Percentiles rank a stretch among this genome's conserved stretches.
Conservation (phyloP, 2,888 invertebrate species). For the Macrophya annulata region DNA sequence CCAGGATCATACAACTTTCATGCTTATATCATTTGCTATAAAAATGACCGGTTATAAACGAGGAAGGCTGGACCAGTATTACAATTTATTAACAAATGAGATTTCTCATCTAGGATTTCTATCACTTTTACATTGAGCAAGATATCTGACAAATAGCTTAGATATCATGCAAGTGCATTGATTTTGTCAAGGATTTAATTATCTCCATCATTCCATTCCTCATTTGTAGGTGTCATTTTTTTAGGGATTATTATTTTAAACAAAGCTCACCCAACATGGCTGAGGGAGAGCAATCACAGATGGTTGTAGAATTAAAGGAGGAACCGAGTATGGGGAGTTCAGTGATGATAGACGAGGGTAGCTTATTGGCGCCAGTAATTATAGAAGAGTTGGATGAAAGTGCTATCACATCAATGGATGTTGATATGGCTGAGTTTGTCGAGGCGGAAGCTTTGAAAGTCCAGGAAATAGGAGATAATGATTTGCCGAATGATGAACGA, state of each 20-base stretch:
- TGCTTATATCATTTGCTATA: not conserved
- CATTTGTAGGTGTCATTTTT: not conserved
- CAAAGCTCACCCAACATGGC: slow-evolving; percentile 22
- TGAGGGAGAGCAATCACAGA: not conserved
- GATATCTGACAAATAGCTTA: too few species aligned
- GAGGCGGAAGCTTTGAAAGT: slow-evolving; percentile 74
- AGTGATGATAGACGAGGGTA: slow-evolving; percentile 38
- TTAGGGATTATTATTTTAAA: not conserved
- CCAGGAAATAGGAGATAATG: slow-evolving; percentile 66
- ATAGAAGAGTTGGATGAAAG: slow-evolving; percentile 75
- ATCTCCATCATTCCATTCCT: not conserved
- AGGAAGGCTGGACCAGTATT: not conserved
- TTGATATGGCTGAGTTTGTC: slow-evolving; percentile 75
- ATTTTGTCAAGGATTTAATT: not conserved
- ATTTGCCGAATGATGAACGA: not conserved
- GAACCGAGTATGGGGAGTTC: not conserved
- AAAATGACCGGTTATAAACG: not conserved
- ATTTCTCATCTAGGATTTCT: too few species aligned
- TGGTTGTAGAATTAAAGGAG: not conserved
- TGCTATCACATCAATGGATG: slow-evolving; percentile 67
- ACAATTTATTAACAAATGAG: not conserved
- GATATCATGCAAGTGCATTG: not conserved
- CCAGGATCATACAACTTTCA: not conserved
- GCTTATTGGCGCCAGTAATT: slow-evolving; percentile 67
- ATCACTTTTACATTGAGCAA: too few species aligned